These are phyloP conservation scores for Drosophila grimshawi DNA, from an alignment of 1,140 invertebrate species.

Conservation along the genomic window DNA sequence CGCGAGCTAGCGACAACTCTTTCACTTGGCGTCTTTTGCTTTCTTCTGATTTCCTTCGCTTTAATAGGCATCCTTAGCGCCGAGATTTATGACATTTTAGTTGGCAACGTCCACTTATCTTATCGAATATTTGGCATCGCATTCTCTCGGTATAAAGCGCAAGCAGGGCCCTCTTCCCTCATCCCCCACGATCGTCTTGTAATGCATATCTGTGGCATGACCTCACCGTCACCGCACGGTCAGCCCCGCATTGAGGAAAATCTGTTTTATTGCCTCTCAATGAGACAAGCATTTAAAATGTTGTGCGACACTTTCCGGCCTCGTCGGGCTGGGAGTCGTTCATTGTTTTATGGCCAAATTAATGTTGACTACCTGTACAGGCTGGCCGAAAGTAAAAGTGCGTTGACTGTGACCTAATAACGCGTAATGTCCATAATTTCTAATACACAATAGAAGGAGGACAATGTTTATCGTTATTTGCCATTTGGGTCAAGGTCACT, in stretches of 20 bases:
- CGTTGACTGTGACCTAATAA: conserved; percentile 60
- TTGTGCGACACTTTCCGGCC: conserved; percentile 20
- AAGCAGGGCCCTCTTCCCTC: neutral
- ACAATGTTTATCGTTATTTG: conserved; percentile 5
- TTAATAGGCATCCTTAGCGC: conserved; percentile 76
- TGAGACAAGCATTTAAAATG: conserved; percentile 21
- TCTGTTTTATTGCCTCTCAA: conserved; percentile 31
- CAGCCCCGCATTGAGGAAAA: conserved; percentile 39
- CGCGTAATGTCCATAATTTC: conserved; percentile 44
- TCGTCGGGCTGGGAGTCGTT: conserved; percentile 11
- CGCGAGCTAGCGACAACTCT: conserved; percentile 68
- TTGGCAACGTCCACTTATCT: conserved; percentile 83
- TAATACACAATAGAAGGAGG: conserved; percentile 5
- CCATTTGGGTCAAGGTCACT: conserved; percentile 49
- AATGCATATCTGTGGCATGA: conserved; percentile 69
- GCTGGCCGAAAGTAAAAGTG: conserved; percentile 53
- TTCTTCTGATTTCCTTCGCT: conserved; percentile 56
- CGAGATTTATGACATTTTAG: conserved; percentile 84
- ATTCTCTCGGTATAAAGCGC: conserved; percentile 28
- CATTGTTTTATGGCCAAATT: conserved; percentile 49
- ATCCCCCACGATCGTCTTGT: conserved; percentile 17
- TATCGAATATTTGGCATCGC: conserved; percentile 82
- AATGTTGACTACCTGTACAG: conserved; percentile 61
- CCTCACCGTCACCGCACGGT: conserved; percentile 54
- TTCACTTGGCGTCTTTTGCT: conserved; percentile 61